phyloP scores from a whole-genome alignment of 2,797 vertebrate genomes.

The Anas bernieri region DNA sequence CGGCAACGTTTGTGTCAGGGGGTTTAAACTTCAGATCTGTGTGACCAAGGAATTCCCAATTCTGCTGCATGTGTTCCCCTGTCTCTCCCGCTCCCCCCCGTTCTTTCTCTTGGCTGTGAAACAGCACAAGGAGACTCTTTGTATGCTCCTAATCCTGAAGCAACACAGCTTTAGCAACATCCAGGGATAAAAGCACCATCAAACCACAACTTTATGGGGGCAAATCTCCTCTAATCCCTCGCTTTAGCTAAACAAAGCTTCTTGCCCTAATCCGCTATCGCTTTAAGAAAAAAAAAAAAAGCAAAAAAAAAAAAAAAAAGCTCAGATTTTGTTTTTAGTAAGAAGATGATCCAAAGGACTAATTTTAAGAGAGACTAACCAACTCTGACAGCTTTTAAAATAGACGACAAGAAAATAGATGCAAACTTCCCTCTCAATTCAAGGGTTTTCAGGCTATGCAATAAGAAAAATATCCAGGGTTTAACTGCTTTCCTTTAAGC shows the following conservation, averaged over 20 bases:
- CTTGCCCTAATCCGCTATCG: slow-evolving; percentile 85
- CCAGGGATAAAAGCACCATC: slow-evolving; percentile 99
- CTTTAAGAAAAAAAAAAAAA: slow-evolving; percentile 80
- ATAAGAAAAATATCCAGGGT: slow-evolving; percentile 79
- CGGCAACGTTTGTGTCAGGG: slow-evolving; percentile 78
- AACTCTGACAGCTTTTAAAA: slow-evolving; percentile 98
- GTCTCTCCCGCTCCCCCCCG: slow-evolving; percentile 80
- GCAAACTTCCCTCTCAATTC: slow-evolving; percentile 79
- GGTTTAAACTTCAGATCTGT: slow-evolving; percentile 78
- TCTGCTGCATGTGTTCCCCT: slow-evolving; percentile 78
- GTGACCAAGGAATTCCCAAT: slow-evolving; percentile 75
- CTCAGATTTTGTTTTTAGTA: slow-evolving; percentile 92
- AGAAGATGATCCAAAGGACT: slow-evolving; percentile 98
- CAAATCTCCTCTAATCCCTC: slow-evolving; percentile 99
- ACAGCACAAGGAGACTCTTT: slow-evolving; percentile 98
- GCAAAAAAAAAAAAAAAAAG: slow-evolving; percentile 79
- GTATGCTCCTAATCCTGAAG: slow-evolving; percentile 97
- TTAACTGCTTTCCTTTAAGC: slow-evolving; percentile 77
- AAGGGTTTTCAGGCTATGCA: slow-evolving; percentile 73
- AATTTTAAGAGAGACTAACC: slow-evolving; percentile 97
- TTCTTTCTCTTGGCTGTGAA: slow-evolving; percentile 88
- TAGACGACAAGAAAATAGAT: slow-evolving; percentile 79
- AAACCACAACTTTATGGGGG: slow-evolving; percentile 98
- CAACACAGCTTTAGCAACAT: slow-evolving; percentile 98
- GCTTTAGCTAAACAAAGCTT: slow-evolving; percentile 99